Conservation (phyloP, 2,888 invertebrate genomes). For the Drosophila phalerata region DNA sequence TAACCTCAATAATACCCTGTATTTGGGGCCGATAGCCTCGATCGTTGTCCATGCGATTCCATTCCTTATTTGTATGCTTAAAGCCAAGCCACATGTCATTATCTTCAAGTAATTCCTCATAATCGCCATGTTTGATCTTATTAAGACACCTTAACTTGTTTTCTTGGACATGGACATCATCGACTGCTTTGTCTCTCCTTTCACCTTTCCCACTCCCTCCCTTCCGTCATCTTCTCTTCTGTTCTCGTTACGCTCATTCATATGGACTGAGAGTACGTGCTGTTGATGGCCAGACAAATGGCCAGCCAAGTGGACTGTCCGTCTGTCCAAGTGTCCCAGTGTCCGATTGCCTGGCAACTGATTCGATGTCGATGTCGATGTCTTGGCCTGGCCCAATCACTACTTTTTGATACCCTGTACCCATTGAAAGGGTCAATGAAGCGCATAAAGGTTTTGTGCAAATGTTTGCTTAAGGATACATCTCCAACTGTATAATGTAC, state of each 20-base stretch:
- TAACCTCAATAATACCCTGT: slow-evolving; percentile 16
- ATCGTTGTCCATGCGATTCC: slow-evolving; percentile 10
- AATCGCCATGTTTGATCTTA: slow-evolving; percentile 78
- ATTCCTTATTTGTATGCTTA: slow-evolving; percentile 26
- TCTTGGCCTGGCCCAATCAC: slow-evolving; percentile 23
- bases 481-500: too few relatives aligned
- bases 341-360: slow-evolving; percentile 24
- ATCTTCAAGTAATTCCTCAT: slow-evolving; percentile 77
- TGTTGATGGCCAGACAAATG: slow-evolving; percentile 30
- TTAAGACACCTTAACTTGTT: slow-evolving; percentile 80
- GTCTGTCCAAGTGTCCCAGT: slow-evolving; percentile 31
- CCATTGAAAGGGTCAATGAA: not conserved
- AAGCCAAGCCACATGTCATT: slow-evolving; percentile 58
- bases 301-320: slow-evolving; percentile 37
- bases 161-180: slow-evolving; percentile 35
- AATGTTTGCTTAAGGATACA: not conserved
- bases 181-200: not conserved
- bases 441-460: not conserved
- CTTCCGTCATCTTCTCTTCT: not conserved
- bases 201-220: not conserved
- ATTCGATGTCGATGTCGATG: slow-evolving; percentile 15
- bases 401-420: slow-evolving; percentile 16
- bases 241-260: slow-evolving; percentile 42
- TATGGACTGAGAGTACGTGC: slow-evolving; percentile 21
- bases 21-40: slow-evolving; percentile 5